Percentiles rank a stretch among this genome's conserved stretches.
Evolutionary conservation across 2,113 vertebrate genomes (phyloP).

Genomic region (Semnornis frantzii): DNA sequence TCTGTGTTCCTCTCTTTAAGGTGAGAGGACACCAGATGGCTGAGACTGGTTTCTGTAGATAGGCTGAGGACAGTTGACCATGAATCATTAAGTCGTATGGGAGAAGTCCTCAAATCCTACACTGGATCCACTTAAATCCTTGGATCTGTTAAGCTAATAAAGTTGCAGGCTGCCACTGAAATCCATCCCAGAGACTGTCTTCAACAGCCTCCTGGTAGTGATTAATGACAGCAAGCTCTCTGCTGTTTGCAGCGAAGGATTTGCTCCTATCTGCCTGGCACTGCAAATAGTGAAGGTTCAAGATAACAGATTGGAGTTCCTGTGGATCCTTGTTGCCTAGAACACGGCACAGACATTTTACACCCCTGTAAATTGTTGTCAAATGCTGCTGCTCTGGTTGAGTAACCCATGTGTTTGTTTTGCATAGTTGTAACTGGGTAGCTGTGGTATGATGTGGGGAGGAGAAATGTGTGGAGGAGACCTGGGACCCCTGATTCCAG

Average conservation of each 20-base stretch:
- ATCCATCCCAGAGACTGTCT: conserved; percentile 56
- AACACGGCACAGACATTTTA: not conserved
- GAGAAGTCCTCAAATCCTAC: conserved; percentile 20
- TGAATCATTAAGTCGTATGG: conserved; percentile 10
- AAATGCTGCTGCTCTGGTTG: conserved; percentile 30
- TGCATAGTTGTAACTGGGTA: not conserved
- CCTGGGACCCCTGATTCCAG: not conserved
- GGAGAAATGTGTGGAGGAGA: not conserved
- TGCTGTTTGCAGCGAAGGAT: conserved; percentile 37
- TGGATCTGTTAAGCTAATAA: conserved; percentile 55
- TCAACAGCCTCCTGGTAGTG: conserved; percentile 58
- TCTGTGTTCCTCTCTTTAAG: not conserved
- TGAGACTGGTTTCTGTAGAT: not conserved
- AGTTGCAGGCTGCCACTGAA: conserved; percentile 52
- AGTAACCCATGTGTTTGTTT: not conserved
- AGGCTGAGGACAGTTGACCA: not conserved
- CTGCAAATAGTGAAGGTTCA: conserved; percentile 43
- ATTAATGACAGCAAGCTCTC: conserved; percentile 45
- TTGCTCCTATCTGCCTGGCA: conserved; percentile 41
- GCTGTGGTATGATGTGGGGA: not conserved
- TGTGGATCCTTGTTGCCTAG: conserved; percentile 50
- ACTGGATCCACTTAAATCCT: conserved; percentile 38
- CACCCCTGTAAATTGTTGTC: conserved; percentile 43
- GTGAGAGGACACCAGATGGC: not conserved
- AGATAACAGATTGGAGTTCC: conserved; percentile 46